These are phyloP conservation scores for Maniola jurtina DNA, from an alignment of 1,140 invertebrate species.

Conservation along the genomic window DNA sequence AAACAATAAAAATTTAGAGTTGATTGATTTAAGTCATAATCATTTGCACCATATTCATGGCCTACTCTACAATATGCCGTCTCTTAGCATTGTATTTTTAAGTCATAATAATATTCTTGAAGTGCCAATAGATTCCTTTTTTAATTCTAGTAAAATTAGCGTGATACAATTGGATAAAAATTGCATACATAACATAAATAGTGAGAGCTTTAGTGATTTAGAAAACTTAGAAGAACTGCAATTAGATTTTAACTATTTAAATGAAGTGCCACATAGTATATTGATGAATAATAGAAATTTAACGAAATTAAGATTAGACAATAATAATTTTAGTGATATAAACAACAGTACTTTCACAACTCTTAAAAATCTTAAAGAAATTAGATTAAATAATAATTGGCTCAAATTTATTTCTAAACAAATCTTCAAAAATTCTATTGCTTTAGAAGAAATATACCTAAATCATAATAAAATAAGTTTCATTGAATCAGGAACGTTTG, in stretches of 20 bases:
- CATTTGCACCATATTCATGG: constrained; percentile 92
- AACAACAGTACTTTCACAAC: constrained; percentile 61
- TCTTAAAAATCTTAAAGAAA: constrained; percentile 52
- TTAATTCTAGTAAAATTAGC: constrained; percentile 83
- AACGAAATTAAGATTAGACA: constrained; percentile 70
- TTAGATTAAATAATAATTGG: constrained; percentile 65
- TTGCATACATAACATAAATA: constrained; percentile 69
- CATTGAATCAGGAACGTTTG: constrained; percentile 62
- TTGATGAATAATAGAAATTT: constrained; percentile 68
- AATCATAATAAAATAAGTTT: constrained; percentile 66
- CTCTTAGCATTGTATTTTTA: constrained; percentile 88
- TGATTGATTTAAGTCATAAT: constrained; percentile 92
- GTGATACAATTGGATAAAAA: constrained; percentile 70
- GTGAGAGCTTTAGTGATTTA: constrained; percentile 75
- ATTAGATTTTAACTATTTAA: constrained; percentile 72
- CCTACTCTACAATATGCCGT: constrained; percentile 88
- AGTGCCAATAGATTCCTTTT: constrained; percentile 90
- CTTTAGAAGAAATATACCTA: constrained; percentile 64
- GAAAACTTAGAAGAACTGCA: constrained; percentile 61
- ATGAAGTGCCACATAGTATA: constrained; percentile 75
- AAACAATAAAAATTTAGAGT: constrained; percentile 86
- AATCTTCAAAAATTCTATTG: constrained; percentile 53
- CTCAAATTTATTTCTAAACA: constrained; percentile 56
- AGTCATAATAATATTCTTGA: constrained; percentile 94
- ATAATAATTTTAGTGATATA: constrained; percentile 69